Conservation (phyloP, 2,797 vertebrate genomes). For the Phrynocephalus vlangalii region DNA sequence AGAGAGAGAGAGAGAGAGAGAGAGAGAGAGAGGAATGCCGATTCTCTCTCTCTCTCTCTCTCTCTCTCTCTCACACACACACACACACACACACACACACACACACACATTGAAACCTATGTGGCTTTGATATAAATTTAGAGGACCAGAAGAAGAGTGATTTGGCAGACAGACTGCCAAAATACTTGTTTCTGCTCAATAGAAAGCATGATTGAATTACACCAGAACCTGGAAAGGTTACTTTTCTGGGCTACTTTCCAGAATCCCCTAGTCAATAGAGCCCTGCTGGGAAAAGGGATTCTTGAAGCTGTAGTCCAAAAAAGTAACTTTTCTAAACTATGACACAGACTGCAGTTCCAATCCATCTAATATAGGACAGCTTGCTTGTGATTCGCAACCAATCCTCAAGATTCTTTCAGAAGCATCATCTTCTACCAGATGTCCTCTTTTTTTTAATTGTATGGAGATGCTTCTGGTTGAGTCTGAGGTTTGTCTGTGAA, state of each 20-base stretch:
- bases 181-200: too few species aligned
- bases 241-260: too few species aligned
- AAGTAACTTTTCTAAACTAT: too few species aligned
- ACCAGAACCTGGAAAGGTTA: too few species aligned
- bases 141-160: not conserved
- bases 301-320: too few species aligned
- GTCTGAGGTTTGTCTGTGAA: not conserved
- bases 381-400: not conserved
- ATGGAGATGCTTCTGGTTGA: too few species aligned
- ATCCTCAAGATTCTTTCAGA: not conserved
- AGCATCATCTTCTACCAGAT: not conserved
- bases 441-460: not conserved
- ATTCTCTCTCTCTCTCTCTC: not conserved
- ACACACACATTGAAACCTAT: not conserved
- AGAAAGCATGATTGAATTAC: too few species aligned
- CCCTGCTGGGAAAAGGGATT: too few species aligned
- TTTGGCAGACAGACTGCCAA: too few species aligned
- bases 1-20: not conserved
- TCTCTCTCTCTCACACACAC: too few species aligned
- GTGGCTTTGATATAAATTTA: not conserved
- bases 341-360: not conserved
- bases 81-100: too few species aligned
- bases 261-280: too few species aligned
- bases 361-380: not conserved
- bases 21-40: not conserved